A percentile compares a stretch with the other conserved stretches of the same genome.
These are phyloP conservation scores for Chesias legatella DNA, from an alignment of 2,888 invertebrate genomes.

Conservation along the genomic window DNA sequence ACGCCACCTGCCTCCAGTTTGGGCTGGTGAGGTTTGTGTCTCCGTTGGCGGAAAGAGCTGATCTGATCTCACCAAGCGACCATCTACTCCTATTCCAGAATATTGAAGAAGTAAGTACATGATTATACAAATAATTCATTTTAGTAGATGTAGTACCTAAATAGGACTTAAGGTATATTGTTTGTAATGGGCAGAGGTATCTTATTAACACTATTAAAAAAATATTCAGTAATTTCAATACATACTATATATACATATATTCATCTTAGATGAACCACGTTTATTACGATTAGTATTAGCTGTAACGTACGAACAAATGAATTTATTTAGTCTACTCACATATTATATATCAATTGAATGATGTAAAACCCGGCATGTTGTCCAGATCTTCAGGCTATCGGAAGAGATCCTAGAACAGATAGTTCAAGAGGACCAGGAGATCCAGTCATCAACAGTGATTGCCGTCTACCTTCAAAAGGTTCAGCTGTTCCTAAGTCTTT, in stretches of 20 bases:
- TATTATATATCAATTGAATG: too few relatives aligned
- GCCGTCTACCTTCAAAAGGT: constrained; percentile 87
- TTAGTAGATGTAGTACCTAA: too few relatives aligned
- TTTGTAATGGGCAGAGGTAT: too few relatives aligned
- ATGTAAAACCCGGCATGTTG: too few relatives aligned
- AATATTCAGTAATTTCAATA: too few relatives aligned
- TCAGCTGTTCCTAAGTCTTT: constrained; percentile 86
- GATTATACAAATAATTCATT: not conserved
- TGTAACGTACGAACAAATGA: too few relatives aligned
- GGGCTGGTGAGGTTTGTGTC: constrained; percentile 89
- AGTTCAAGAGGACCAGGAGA: constrained; percentile 87
- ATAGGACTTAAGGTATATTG: too few relatives aligned
- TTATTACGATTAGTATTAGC: too few relatives aligned
- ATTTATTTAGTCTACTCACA: too few relatives aligned
- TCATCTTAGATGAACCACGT: too few relatives aligned
- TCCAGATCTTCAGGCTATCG: constrained; percentile 85
- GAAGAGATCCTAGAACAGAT: constrained; percentile 90
- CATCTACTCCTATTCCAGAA: constrained; percentile 92
- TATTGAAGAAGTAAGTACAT: constrained; percentile 84
- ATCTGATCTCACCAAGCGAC: constrained; percentile 87
- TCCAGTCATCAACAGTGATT: constrained; percentile 83
- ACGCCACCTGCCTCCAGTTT: constrained; percentile 87
- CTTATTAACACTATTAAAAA: too few relatives aligned
- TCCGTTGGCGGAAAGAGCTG: constrained; percentile 86
- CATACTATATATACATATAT: too few relatives aligned